Conservation (phyloP, 2,113 vertebrate genomes). For the Aythya baeri region DNA sequence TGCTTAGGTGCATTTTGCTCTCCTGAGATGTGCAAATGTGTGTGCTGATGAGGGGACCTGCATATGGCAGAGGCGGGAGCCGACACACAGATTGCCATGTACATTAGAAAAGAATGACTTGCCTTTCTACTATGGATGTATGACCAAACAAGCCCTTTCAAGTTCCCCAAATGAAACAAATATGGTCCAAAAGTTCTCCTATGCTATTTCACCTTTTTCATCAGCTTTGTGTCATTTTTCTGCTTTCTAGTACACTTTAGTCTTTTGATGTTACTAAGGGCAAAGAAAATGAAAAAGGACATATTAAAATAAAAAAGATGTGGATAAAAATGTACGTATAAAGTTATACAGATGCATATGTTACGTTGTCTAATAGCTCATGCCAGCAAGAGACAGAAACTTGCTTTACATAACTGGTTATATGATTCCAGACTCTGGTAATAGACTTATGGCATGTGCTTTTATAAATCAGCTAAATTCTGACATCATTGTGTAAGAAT, state of each 20-base stretch:
- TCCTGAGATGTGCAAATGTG: neutral
- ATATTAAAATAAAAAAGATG: constrained; percentile 60
- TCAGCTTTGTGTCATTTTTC: constrained; percentile 68
- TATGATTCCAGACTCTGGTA: neutral
- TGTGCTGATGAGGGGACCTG: neutral
- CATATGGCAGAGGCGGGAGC: neutral
- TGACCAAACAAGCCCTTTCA: constrained; percentile 65
- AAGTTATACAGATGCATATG: neutral
- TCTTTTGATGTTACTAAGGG: constrained; percentile 52
- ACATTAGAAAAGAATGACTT: neutral
- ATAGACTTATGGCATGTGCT: neutral
- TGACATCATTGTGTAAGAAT: neutral
- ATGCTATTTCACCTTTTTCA: constrained; percentile 58
- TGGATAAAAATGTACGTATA: constrained; percentile 24
- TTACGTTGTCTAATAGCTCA: neutral
- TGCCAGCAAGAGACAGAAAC: neutral
- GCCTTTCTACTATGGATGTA: constrained; percentile 31
- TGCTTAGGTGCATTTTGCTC: neutral
- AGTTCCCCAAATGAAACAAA: constrained; percentile 51
- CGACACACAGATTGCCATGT: neutral
- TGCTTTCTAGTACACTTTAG: constrained; percentile 63
- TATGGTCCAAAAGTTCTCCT: constrained; percentile 49
- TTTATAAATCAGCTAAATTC: neutral
- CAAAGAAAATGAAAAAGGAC: constrained; percentile 65
- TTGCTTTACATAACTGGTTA: neutral